These are phyloP conservation scores for Steinernema feltiae DNA, from an alignment of 1,140 invertebrate species.

Conservation along the genomic window DNA sequence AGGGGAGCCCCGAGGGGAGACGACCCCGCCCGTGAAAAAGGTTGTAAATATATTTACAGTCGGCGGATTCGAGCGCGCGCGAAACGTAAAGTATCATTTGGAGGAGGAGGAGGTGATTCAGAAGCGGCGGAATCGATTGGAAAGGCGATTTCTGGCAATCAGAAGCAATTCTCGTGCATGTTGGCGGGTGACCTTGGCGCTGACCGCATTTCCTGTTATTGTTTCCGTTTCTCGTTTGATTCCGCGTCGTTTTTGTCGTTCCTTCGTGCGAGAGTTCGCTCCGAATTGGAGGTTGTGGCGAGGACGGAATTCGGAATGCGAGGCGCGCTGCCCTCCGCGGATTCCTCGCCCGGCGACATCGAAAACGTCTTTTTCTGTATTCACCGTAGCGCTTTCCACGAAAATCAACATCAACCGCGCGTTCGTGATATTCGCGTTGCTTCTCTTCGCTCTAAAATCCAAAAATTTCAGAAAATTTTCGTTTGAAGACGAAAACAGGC, in stretches of 20 bases:
- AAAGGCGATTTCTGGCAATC: background rate
- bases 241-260: background rate
- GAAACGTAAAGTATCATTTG: background rate
- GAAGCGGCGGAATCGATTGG: background rate
- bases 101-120: background rate
- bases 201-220: background rate
- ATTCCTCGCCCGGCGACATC: too few relatives aligned
- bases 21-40: background rate
- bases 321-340: too few relatives aligned
- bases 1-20: background rate
- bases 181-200: background rate
- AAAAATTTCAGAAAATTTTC: background rate
- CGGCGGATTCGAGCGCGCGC: conserved; percentile 1
- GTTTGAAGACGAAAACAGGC: background rate
- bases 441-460: background rate
- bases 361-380: too few relatives aligned
- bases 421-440: background rate
- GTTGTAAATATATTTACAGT: background rate
- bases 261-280: too few relatives aligned
- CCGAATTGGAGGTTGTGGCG: background rate
- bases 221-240: background rate
- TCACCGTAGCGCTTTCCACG: too few relatives aligned
- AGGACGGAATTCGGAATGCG: too few relatives aligned
- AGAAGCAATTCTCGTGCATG: background rate
- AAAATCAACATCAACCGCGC: background rate